Percentiles rank a stretch among this genome's conserved stretches.
Evolutionary conservation across 2,888 invertebrate genomes (phyloP).

Genomic region (Polymixis flavicincta): DNA sequence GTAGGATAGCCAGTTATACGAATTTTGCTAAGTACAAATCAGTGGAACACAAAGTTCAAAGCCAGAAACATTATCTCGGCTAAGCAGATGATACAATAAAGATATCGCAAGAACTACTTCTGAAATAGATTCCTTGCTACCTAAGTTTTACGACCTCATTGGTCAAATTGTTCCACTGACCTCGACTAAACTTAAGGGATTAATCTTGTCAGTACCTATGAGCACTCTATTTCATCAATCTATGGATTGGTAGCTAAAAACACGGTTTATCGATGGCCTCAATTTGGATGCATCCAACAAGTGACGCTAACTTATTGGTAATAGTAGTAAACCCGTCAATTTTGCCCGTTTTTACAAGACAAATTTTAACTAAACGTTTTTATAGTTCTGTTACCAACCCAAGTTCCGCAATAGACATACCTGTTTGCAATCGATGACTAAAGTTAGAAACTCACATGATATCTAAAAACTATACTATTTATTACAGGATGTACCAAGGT

Average conservation of each 20-base stretch:
- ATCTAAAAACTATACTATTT: slow-evolving; percentile 25
- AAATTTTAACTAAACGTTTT: not conserved
- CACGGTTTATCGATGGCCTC: not conserved
- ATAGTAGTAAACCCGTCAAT: not conserved
- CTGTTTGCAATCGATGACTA: slow-evolving; percentile 7
- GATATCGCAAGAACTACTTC: slow-evolving; percentile 4
- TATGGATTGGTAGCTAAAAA: not conserved
- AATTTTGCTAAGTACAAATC: not conserved
- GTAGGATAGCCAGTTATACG: not conserved
- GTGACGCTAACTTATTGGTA: not conserved
- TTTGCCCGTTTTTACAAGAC: not conserved
- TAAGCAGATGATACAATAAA: slow-evolving; percentile 17
- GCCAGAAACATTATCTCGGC: not conserved
- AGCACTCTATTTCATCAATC: slow-evolving; percentile 15
- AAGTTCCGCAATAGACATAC: slow-evolving; percentile 13
- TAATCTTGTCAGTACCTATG: slow-evolving; percentile 1
- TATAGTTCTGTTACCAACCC: not conserved
- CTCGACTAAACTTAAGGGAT: slow-evolving; percentile 29
- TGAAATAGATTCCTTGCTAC: slow-evolving; percentile 25
- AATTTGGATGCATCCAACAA: slow-evolving; percentile 1
- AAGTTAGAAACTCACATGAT: slow-evolving; percentile 20
- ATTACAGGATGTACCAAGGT: slow-evolving; percentile 98
- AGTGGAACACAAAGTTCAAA: not conserved
- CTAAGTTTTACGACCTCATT: slow-evolving; percentile 32
- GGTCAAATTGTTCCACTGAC: slow-evolving; percentile 34